Evolutionary conservation across 2,797 vertebrate genomes (phyloP), one percentile per base, ranked within the genome.

Genomic region (Liasis olivaceus): DNA sequence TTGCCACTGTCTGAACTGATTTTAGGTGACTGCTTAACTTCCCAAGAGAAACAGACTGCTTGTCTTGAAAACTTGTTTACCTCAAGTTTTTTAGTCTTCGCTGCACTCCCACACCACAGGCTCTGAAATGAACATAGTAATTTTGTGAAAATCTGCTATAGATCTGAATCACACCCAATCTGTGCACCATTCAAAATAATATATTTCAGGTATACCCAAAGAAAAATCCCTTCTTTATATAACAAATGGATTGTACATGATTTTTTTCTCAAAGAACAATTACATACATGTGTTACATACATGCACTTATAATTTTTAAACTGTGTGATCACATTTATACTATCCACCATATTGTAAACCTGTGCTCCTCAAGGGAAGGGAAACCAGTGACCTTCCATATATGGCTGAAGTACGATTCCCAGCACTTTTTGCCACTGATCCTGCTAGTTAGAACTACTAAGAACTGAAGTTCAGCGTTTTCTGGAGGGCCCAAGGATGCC

Each of bases 1-100:
- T 87, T 90, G 12, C 92, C 58, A 7, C 63, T 90, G 59, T 31
- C 28, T 59, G 56, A 12, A 8, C 2, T 91, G 47, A 91, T 89
- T 86, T 86, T 36, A 89, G 26, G 12, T 87, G 24, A 42, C 51
- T 89, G 51, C 31, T 64, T 1, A 81, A 89, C 56, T 47, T 92
- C 92, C 85, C 69, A 13, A 93, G 85, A 7, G 36, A 59, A 93
- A 91, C 86, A 7, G 1, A 88, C 15, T 90, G 28, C 26, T 95
- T 93, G n/a, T 59, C 60, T 90, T 58, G 72, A 60, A 94, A 92
- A 36, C 36, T 2, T 88, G 54, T 69, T 91, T 87, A 92, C 14
- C 56, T 4, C 36, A 85, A 26, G 72, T 87, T 90, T 93, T 90
- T 92, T 0, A 24, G 42, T 51, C 91, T 91, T 89, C 91, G 6